Evolutionary conservation across 2,113 vertebrate genomes (phyloP).

Genomic region (Hemiprocne comata): DNA sequence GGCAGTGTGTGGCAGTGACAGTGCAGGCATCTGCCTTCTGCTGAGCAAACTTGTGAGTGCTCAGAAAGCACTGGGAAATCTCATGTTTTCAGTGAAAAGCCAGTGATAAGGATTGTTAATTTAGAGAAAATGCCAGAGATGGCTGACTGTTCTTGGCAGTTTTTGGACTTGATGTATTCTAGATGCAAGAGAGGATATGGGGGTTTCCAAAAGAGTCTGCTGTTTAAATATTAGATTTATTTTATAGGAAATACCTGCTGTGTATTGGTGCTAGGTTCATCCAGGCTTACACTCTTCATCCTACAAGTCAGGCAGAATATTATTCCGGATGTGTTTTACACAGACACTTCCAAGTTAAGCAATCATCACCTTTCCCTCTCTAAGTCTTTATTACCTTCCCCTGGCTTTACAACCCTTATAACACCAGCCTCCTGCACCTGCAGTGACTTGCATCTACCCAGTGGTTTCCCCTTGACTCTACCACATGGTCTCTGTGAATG

Average conservation of each 20-base stretch:
- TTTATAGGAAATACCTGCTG: not conserved
- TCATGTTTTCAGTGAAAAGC: not conserved
- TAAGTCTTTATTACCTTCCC: not conserved
- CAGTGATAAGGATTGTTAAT: accelerated
- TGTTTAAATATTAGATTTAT: not conserved
- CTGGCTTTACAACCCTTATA: accelerated
- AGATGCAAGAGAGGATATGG: not conserved
- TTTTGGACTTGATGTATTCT: not conserved
- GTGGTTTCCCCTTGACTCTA: not conserved
- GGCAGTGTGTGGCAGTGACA: accelerated
- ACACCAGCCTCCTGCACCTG: not conserved
- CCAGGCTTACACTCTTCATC: not conserved
- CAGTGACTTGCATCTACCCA: not conserved
- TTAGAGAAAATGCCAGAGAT: not conserved
- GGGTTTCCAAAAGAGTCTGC: not conserved
- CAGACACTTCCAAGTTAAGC: not conserved
- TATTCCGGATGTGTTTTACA: not conserved
- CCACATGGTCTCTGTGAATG: not conserved
- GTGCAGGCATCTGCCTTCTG: not conserved
- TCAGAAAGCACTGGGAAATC: not conserved
- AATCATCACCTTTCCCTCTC: not conserved
- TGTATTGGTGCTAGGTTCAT: not conserved
- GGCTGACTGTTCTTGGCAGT: not conserved
- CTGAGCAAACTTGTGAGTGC: not conserved
- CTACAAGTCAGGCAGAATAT: not conserved